Evolutionary conservation across 1,140 invertebrate species (phyloP).

Genomic region (Zaprionus taronus): DNA sequence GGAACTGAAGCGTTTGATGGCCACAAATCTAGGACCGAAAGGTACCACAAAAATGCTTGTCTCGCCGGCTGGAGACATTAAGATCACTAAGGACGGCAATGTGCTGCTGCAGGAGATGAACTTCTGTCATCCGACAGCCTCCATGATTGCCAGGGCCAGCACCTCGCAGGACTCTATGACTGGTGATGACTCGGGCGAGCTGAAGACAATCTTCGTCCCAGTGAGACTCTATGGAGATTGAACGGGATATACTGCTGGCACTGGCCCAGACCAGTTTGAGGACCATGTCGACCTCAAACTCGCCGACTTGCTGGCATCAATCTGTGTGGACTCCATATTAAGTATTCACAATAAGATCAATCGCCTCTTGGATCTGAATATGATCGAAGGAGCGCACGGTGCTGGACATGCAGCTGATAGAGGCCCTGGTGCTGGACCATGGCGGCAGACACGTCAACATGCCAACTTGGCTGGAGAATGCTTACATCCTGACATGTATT

Average conservation of each 20-base stretch:
- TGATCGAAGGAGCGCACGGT: constrained; percentile 98
- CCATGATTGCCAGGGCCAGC: constrained; percentile 97
- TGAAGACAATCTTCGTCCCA: too few species aligned
- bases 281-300: constrained; percentile 94
- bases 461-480: constrained; percentile 96
- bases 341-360: constrained; percentile 88
- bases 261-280: constrained; percentile 95
- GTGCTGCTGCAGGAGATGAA: constrained; percentile 99
- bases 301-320: constrained; percentile 95
- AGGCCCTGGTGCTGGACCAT: constrained; percentile 97
- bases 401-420: constrained; percentile 93
- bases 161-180: constrained; percentile 99
- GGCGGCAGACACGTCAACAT: constrained; percentile 99
- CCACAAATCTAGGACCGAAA: constrained; percentile 98
- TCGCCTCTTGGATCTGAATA: constrained; percentile 92
- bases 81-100: constrained; percentile 99
- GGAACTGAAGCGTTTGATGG: constrained; percentile 99
- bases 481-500: constrained; percentile 98
- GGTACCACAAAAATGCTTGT: constrained; percentile 99
- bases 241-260: constrained; percentile 91
- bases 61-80: constrained; percentile 98
- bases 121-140: constrained; percentile 99
- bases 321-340: constrained; percentile 95
- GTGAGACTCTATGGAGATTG: constrained; percentile 88
- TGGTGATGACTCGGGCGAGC: too few species aligned